Conservation (phyloP, 1,140 invertebrate species). For the Fopius arisanus region DNA sequence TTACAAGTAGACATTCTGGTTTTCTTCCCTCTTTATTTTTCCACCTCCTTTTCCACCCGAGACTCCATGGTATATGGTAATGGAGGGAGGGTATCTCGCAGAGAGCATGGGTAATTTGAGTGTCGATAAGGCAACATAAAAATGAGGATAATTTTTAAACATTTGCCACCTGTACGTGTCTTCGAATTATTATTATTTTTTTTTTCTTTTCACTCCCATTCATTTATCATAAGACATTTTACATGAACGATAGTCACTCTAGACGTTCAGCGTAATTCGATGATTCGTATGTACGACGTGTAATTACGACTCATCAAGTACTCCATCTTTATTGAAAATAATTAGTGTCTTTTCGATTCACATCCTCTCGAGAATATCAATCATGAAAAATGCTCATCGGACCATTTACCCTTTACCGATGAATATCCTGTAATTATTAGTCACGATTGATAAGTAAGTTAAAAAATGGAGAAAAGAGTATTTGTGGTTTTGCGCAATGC, state of each 20-base stretch:
- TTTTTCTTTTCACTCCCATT: neutral
- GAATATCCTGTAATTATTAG: neutral
- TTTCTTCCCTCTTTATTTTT: neutral
- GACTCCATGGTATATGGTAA: neutral
- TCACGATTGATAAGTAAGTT: neutral
- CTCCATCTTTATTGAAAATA: constrained; percentile 8
- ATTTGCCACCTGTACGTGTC: neutral
- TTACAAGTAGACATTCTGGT: constrained; percentile 14
- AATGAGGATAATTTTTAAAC: constrained; percentile 10
- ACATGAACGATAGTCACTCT: constrained; percentile 6
- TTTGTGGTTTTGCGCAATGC: neutral
- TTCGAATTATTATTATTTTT: neutral
- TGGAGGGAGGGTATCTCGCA: neutral
- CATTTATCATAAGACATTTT: neutral
- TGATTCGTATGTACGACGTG: neutral
- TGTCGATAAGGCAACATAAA: neutral
- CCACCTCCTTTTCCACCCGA: neutral
- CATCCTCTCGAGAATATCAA: neutral
- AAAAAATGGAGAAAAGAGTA: neutral
- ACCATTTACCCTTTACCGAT: neutral
- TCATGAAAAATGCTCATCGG: neutral
- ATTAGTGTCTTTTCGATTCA: neutral
- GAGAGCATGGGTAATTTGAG: neutral
- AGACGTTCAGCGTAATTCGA: neutral
- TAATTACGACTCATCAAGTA: constrained; percentile 1